These are phyloP conservation scores for Actias luna DNA, from an alignment of 2,888 invertebrate genomes.

Conservation along the genomic window DNA sequence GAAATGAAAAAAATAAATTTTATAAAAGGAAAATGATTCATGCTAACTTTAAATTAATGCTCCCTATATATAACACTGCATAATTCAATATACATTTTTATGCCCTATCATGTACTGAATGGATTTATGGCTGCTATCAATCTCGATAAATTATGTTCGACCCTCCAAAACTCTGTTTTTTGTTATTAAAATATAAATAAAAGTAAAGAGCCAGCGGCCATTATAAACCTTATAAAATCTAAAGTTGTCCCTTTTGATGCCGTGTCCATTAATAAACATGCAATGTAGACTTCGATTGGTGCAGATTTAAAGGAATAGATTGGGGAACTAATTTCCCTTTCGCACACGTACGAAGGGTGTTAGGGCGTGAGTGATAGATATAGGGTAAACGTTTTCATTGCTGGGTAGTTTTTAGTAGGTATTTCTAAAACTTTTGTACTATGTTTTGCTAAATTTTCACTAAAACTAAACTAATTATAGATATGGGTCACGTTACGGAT, in stretches of 20 bases:
- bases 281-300: slow-evolving; percentile 51
- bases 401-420: slow-evolving; percentile 76
- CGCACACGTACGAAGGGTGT: slow-evolving; percentile 55
- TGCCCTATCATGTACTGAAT: too few species aligned
- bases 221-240: slow-evolving; percentile 31
- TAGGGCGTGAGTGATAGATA: slow-evolving; percentile 76
- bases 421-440: slow-evolving; percentile 81
- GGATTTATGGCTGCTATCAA: slow-evolving; percentile 18
- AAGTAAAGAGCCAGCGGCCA: slow-evolving; percentile 34
- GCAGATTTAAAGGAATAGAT: slow-evolving; percentile 44
- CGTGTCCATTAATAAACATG: slow-evolving; percentile 13
- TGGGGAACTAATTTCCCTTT: slow-evolving; percentile 50
- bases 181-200: slow-evolving; percentile 19
- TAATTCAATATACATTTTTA: too few species aligned
- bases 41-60: too few species aligned
- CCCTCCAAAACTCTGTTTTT: slow-evolving; percentile 8
- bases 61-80: too few species aligned
- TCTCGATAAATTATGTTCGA: slow-evolving; percentile 20
- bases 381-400: slow-evolving; percentile 73
- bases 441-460: slow-evolving; percentile 82
- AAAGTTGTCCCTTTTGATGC: slow-evolving; percentile 18
- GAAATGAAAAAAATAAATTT: too few species aligned
- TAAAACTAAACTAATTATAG: slow-evolving; percentile 55
- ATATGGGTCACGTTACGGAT: slow-evolving; percentile 74
- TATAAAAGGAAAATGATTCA: too few species aligned